Base-by-base conservation (phyloP, 2,888 invertebrate genomes). In the Brachyptera risi region DNA sequence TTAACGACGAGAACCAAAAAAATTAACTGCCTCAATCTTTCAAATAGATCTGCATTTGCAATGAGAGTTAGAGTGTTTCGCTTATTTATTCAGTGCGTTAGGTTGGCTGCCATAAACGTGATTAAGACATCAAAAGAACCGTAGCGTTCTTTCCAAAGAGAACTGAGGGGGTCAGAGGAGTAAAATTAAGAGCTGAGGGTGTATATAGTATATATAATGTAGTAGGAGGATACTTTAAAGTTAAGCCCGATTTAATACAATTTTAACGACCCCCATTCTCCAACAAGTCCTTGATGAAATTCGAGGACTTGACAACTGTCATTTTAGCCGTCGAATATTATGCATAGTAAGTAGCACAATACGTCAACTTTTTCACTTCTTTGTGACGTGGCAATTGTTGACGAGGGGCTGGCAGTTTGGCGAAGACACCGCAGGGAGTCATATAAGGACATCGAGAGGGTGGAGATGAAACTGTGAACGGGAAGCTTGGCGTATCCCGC, bases 41-140 rank as follows among this genome's bases (percentile, higher is more conserved):
- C 23, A 35, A 35, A 23, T 35, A 23, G 37, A 54, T 54, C 19
- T 54, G 54, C 54, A 54, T 54, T 54, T 37, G 54, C 35, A 21
- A 31, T 31, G 35, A 54, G 54, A 37, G 35, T 37, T 44, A 44
- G 44, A 44, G 54, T 54, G 54, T 19, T 44, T 31, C 47, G 35
- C 21, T 54, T 54, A 54, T 37, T 54, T 54, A 54, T 54, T 54
- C 54, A 54, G 35, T 54, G 35, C 54, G 35, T 35, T 37, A 37
- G 21, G 54, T 37, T 24, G 35, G 54, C 54, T 47, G 37, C 54
- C 54, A 54, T 54, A 54, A 54, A 54, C 54, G 54, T 54, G 54
- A 54, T 54, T 61, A 61, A 61, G 61, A 61, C 61, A 61, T 61
- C 61, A 61, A 61, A 61, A 56, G 61, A 38, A 57, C 56, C 49